Base-by-base conservation (phyloP, 2,797 vertebrate species). In the Platyrinchus mystaceus region DNA sequence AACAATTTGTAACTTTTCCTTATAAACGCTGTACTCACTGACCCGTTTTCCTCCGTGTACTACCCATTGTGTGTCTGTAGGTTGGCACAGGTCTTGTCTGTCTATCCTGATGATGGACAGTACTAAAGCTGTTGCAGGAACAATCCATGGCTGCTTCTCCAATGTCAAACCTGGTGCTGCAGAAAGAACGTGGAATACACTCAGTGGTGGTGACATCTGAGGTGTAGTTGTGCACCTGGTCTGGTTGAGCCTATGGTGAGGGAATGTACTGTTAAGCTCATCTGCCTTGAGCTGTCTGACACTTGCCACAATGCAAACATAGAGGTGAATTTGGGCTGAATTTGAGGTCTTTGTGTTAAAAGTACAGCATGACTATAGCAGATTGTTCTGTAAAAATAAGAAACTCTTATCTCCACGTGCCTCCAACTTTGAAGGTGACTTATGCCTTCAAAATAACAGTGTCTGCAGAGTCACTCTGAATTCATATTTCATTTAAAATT, bases 401-500 rank as follows among this genome's bases (percentile, higher is more conserved):
- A 32, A 87, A 56, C 18, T 28, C 2, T 53, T 52, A 7, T 62
- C 30, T 89, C 28, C 7, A 6, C 2, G 3, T 62, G 60, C 49
- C 56, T 85, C 21, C 21, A 55, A 4, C 22, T 68, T 30, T 59
- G 71, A 92, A 94, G 50, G 78, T 91, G 87, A 75, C 84, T 74
- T 87, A 74, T 37, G 22, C n/a, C 36, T 94, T 91, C 76, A 76
- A 75, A 86, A 63, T 39, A 77, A 50, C 26, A 36, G 9, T 56
- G 46, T 69, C 58, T 5, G 8, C 3, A 5, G 58, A 90, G 69
- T 75, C 36, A 56, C 50, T 90, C 66, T 88, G 76, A 82, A 84
- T 84, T 88, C 36, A 14, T 75, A 66, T 94, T 93, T 81, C 17
- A 30, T 70, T 66, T 88, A 13, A 73, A 90, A 91, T 66, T 66